These are phyloP conservation scores for Oxytorus armatus DNA, from an alignment of 2,888 invertebrate species.

Conservation along the genomic window DNA sequence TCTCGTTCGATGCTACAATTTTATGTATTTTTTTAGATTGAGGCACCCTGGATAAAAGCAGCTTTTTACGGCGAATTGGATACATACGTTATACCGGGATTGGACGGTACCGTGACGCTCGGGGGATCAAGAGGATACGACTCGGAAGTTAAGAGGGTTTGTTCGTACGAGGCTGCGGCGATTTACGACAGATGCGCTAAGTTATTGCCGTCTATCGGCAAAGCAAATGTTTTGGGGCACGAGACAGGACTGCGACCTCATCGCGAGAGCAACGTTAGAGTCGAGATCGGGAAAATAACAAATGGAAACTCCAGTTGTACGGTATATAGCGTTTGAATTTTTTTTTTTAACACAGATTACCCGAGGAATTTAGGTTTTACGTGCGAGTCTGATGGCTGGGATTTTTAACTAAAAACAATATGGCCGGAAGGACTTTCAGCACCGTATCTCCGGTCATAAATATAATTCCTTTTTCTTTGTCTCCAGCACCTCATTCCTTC, in stretches of 20 bases:
- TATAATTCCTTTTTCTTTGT: too few species aligned
- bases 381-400: too few species aligned
- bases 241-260: conserved; percentile 92
- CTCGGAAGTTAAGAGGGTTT: conserved; percentile 89
- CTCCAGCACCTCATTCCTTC: too few species aligned
- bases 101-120: conserved; percentile 90
- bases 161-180: conserved; percentile 90
- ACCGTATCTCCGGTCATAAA: too few species aligned
- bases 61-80: conserved; percentile 95
- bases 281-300: conserved; percentile 87
- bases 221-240: conserved; percentile 79
- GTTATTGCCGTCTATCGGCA: conserved; percentile 89
- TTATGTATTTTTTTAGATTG: conserved; percentile 85
- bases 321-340: conserved; percentile 70
- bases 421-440: too few species aligned
- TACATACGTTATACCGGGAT: conserved; percentile 93
- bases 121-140: conserved; percentile 95
- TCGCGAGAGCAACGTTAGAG: conserved; percentile 89
- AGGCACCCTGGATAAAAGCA: conserved; percentile 95
- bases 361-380: neutral
- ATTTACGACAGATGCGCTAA: conserved; percentile 92
- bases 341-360: neutral
- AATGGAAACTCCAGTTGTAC: conserved; percentile 70
- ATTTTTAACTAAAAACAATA: too few species aligned
- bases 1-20: too few species aligned